Evolutionary conservation across 2,113 vertebrate genomes (phyloP).

Genomic region (Columba janthina): DNA sequence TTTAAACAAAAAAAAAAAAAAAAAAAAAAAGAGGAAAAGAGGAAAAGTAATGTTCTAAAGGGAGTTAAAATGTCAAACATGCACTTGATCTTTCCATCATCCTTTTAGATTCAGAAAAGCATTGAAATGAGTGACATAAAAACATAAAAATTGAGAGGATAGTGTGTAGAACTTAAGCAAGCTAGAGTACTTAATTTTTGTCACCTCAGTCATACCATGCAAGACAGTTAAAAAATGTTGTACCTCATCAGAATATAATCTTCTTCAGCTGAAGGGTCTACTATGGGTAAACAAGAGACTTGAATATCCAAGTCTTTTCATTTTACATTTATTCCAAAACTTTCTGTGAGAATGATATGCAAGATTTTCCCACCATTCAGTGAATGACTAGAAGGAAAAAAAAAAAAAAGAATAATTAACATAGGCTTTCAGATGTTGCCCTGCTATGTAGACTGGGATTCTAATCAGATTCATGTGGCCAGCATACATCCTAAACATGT

Average conservation of each 20-base stretch:
- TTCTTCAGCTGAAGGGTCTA: not conserved
- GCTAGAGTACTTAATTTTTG: not conserved
- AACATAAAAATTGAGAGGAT: not conserved
- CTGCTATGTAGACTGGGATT: not conserved
- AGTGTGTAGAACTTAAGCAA: not conserved
- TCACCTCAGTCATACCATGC: not conserved
- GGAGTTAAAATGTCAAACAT: constrained; percentile 9
- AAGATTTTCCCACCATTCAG: not conserved
- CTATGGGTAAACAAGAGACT: not conserved
- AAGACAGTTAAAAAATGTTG: not conserved
- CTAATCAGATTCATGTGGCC: not conserved
- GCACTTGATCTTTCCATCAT: not conserved
- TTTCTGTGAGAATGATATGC: not conserved
- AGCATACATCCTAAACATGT: not conserved
- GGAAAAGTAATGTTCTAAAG: not conserved
- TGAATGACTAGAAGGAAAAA: not conserved
- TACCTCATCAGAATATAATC: not conserved
- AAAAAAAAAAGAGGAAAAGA: not conserved
- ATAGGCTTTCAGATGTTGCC: not conserved
- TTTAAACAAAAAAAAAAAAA: not conserved
- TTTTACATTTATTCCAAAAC: not conserved
- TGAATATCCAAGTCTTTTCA: not conserved
- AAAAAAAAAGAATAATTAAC: not conserved
- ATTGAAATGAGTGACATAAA: not conserved
- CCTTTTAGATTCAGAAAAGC: not conserved